phyloP scores from a whole-genome alignment of 1,140 invertebrate genomes.

The Zaprionus tsacasi region DNA sequence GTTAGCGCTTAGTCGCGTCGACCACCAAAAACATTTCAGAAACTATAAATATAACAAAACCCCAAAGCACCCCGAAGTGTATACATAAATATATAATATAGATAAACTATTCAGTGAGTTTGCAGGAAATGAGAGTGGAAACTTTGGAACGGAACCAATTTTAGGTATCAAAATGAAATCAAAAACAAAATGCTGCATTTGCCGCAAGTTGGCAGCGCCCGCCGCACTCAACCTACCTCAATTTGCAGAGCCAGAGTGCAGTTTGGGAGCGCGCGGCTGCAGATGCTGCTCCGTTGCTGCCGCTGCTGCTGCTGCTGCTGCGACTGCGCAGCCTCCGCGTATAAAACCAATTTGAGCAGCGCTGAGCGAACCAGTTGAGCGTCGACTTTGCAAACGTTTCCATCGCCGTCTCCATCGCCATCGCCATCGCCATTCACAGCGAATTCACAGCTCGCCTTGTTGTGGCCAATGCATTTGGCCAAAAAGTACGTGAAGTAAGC shows the following conservation, averaged over 20 bases:
- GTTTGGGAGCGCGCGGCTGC: not conserved
- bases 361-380: constrained; percentile 75
- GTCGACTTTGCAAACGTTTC: constrained; percentile 75
- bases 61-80: not conserved
- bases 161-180: constrained; percentile 14
- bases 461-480: constrained; percentile 66
- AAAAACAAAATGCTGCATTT: not conserved
- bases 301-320: constrained; percentile 7
- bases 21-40: not conserved
- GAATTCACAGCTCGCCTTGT: not conserved
- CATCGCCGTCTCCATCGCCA: constrained; percentile 18
- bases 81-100: constrained; percentile 1
- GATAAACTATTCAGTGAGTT: not conserved
- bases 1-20: constrained; percentile 14
- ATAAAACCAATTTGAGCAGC: constrained; percentile 78
- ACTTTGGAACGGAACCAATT: not conserved
- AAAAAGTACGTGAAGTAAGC: constrained; percentile 44
- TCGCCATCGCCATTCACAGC: not conserved
- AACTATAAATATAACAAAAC: constrained; percentile 12
- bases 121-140: constrained; percentile 6
- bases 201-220: constrained; percentile 55
- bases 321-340: constrained; percentile 52
- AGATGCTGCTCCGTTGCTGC: not conserved
- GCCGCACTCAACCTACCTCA: constrained; percentile 67
- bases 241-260: constrained; percentile 31